Evolutionary conservation across 2,797 vertebrate species (phyloP), one percentile per base, ranked within the genome.

Genomic region (Natrix natrix): DNA sequence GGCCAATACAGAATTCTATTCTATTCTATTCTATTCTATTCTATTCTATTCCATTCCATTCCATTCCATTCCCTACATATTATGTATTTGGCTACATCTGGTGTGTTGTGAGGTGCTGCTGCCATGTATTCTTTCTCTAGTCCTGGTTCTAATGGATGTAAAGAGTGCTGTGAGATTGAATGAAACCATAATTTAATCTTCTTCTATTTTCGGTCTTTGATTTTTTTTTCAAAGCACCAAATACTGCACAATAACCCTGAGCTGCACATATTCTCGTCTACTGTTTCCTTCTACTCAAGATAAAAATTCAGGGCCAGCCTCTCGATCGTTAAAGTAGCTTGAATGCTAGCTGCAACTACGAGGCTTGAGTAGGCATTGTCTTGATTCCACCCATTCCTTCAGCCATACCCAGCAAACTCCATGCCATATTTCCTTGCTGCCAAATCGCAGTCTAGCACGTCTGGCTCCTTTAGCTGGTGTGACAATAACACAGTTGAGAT

Each of bases 381-480:
- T n/a, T n/a, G 28, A 63, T 22, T 26, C 52, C 12, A 17, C 32
- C 32, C 26, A 14, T 63, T 13, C 11, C 54, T 16, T 26, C 1
- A 52, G 7, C 24, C 54, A 8, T 12, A 52, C 1, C 32, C 57
- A n/a, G 14, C 12, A 32, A 5, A 66, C 32, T 66, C 37, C 26
- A 32, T 43, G 16, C 16, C 22, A 48, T 59, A 14, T 26, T 4
- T 55, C 26, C 43, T 52, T 48, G 69, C 60, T 78, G 55, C 13
- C 74, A 61, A 87, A 55, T 92, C 55, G 90, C 63, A 54, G 55
- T n/a, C 16, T 60, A 87, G 69, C 91, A 87, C 22, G 54, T 92
- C 91, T 93, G 60, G n/a, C n/a, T 90, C 61, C 56, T 61, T 90
- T 90, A 74, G 88, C 56, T 90, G 83, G 60, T 92, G 88, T 78